Evolutionary conservation across 2,113 vertebrate species (phyloP).

Genomic region (Telmatochromis sp.): DNA sequence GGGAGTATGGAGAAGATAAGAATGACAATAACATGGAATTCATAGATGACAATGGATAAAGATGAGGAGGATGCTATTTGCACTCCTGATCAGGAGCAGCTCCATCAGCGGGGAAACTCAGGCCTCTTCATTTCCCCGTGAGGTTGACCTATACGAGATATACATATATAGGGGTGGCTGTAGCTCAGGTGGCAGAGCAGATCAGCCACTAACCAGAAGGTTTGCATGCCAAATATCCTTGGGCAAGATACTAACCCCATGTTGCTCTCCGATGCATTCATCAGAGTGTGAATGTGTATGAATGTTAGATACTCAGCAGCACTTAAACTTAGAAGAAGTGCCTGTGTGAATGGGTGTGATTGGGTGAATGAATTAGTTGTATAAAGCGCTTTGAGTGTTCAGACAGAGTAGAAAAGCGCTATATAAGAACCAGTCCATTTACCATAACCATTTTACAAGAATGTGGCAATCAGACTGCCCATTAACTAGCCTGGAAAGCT

Average conservation of each 20-base stretch:
- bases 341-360: not conserved
- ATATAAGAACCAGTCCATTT: not conserved
- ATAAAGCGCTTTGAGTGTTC: not conserved
- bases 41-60: not conserved
- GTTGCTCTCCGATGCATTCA: not conserved
- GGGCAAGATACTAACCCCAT: not conserved
- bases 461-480: not conserved
- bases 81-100: not conserved
- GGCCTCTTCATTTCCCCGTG: fast-evolving
- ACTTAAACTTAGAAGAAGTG: not conserved
- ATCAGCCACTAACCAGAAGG: not conserved
- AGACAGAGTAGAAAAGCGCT: not conserved
- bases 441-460: not conserved
- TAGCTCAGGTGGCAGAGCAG: not conserved
- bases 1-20: not conserved
- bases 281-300: not conserved
- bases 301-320: not conserved
- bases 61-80: not conserved
- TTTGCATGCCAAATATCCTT: not conserved
- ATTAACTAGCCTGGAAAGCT: not conserved
- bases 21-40: not conserved
- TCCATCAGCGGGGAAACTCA: not conserved
- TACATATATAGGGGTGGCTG: not conserved
- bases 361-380: not conserved
- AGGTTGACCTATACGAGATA: not conserved